Base-by-base conservation (phyloP, 2,797 vertebrate species). In the Sphaeramia orbicularis region DNA sequence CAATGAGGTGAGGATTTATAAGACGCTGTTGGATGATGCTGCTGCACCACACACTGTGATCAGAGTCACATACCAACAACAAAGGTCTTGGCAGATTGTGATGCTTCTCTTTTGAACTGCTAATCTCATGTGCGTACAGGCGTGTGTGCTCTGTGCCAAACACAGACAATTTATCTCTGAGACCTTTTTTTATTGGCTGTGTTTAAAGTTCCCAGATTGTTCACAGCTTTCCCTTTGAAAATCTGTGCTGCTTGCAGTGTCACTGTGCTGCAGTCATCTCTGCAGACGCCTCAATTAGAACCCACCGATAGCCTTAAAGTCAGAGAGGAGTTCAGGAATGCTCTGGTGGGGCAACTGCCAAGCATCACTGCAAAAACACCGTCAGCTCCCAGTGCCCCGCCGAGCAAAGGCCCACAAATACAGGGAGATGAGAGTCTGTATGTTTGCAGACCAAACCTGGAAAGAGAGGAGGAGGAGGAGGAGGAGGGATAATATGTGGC, bases 181-280 rank as follows among this genome's bases (percentile, higher is more conserved):
- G 52, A 79, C 89, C 81, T 82, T 91, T 86, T 91, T 85, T 91
- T 90, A 87, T 89, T 89, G 83, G 56, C 74, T 58, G 42, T 63
- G 56, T 88, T 88, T 81, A 85, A 86, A 90, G 84, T 88, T 84
- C 65, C 77, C 84, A 88, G 81, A 86, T 88, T 90, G 75, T 56
- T 72, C 83, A 76, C 77, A 84, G 83, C 72, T 68, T 72, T 73
- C 47, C 50, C 67, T 88, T 85, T 88, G 79, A 84, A 91, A 86
- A 45, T 51, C 50, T 71, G 42, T 42, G 55, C 68, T 27, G 66
- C 70, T 74, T 37, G 42, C 83, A 74, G 56, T 79, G 71, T 91
- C 86, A 71, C 65, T 76, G 69, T 10, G 37, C 58, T 72, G 65
- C 77, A 68, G 88, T 90, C 78, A 82, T 89, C 84, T 88, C 42